Percentiles rank a stretch among this genome's conserved stretches.
These are phyloP conservation scores for Drosophila lutescens DNA, from an alignment of 2,888 invertebrate species.

Conservation along the genomic window DNA sequence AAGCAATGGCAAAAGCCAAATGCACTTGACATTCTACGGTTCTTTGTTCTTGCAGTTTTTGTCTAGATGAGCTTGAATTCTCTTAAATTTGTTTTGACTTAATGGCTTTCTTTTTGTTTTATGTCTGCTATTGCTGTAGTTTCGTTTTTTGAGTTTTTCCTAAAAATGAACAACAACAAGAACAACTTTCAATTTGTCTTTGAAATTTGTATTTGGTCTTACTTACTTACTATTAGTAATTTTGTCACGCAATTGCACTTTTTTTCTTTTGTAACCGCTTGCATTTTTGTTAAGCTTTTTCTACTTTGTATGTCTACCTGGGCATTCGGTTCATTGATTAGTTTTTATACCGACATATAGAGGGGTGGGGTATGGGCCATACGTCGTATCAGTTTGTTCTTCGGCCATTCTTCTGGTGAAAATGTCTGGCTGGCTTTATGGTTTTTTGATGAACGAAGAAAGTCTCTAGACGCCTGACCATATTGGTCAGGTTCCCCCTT, in stretches of 20 bases:
- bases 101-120: constrained; percentile 16
- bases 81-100: constrained; percentile 45
- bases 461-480: constrained; percentile 60
- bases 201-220: constrained; percentile 15
- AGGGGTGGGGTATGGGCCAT: background rate
- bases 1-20: constrained; percentile 9
- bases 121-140: background rate
- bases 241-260: constrained; percentile 65
- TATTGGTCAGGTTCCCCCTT: constrained; percentile 43
- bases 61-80: constrained; percentile 28
- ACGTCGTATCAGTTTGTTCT: constrained; percentile 49
- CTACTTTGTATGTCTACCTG: constrained; percentile 49
- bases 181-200: constrained; percentile 54
- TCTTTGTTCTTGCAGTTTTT: constrained; percentile 20
- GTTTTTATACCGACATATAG: constrained; percentile 51
- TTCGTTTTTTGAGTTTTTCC: background rate
- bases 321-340: constrained; percentile 51
- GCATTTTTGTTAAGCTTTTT: constrained; percentile 33
- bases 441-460: constrained; percentile 73
- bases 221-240: constrained; percentile 62
- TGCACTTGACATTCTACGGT: constrained; percentile 33
- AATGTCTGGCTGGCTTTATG: constrained; percentile 63
- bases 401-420: constrained; percentile 65
- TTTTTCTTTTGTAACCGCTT: constrained; percentile 50
- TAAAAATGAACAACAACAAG: background rate